Base-by-base conservation (phyloP, 2,888 invertebrate species). In the Glaucopsyche alexis region DNA sequence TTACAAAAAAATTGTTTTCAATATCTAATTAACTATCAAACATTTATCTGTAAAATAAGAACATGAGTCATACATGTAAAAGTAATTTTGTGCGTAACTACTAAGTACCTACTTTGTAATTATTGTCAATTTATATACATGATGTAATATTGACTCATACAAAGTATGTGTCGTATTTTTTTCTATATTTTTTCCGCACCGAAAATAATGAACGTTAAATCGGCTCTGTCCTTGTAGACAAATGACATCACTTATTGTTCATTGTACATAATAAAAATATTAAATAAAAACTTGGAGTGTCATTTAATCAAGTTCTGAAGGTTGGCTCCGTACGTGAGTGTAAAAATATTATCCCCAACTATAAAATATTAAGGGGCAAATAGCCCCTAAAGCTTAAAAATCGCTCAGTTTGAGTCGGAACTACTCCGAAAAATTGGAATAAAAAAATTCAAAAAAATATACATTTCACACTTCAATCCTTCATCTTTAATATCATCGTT, bases 191-290 rank as follows among this genome's bases (percentile, higher is more conserved):
- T 69, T 47, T 16, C 19, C 49, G 47, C 49, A 16, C n/a, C 60
- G 13, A 60, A 42, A 66, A 66, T 66, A 42, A 66, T 67, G 45
- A 42, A 67, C 67, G 67, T 47, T 45, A 67, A 67, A 67, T 67
- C 45, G 45, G 5, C 67, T 16, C 49, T 29, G 49, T 69, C 69
- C 69, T 69, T 49, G 69, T 49, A 19, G 42, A 6, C 60, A 67
- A 67, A 67, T 69, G 69, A 69, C 69, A 69, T 69, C 69, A 69
- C 69, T 69, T 69, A 69, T 69, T 69, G 69, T 69, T 49, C 69
- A 69, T 69, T 69, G 69, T 69, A 69, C 13, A 29, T 69, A 67
- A 69, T 69, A 69, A 69, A 69, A 69, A 69, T 69, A 69, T 69
- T 69, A 69, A 69, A 69, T 69, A 69, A 69, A 69, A 69, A 49